These are phyloP conservation scores for Ctenopoma kingsleyae DNA, from an alignment of 2,797 vertebrate genomes.

Conservation along the genomic window DNA sequence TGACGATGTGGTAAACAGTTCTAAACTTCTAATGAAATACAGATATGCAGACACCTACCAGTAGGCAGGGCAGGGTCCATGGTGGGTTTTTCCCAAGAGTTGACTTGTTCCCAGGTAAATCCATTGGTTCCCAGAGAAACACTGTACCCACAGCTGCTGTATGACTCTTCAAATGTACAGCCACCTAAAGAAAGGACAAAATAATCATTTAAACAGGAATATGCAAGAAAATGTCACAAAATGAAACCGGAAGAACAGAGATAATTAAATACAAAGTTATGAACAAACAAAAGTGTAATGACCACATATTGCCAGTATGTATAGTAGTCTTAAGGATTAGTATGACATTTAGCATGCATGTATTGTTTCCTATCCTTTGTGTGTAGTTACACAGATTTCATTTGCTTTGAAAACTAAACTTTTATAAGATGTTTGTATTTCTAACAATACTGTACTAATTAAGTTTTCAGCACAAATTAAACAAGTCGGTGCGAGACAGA, in stretches of 20 bases:
- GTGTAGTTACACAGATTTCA: too few relatives aligned
- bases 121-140: conserved; percentile 96
- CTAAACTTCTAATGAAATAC: background rate
- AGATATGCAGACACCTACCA: conserved; percentile 78
- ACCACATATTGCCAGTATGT: too few relatives aligned
- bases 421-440: conserved; percentile 9
- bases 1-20: background rate
- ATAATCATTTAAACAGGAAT: too few relatives aligned
- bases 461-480: conserved; percentile 38
- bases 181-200: conserved; percentile 83
- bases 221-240: too few relatives aligned
- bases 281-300: too few relatives aligned
- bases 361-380: too few relatives aligned
- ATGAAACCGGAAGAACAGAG: too few relatives aligned
- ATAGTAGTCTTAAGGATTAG: too few relatives aligned
- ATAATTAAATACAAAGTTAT: too few relatives aligned
- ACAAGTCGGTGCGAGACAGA: conserved; percentile 22
- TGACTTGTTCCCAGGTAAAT: conserved; percentile 97
- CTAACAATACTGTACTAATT: conserved; percentile 42
- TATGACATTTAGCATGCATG: too few relatives aligned
- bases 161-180: conserved; percentile 95
- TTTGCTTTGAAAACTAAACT: too few relatives aligned
- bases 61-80: conserved; percentile 93
- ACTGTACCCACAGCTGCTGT: conserved; percentile 94
- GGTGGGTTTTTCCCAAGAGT: conserved; percentile 96